Conservation (phyloP, 2,113 vertebrate species). For the Eudyptes chrysolophus region DNA sequence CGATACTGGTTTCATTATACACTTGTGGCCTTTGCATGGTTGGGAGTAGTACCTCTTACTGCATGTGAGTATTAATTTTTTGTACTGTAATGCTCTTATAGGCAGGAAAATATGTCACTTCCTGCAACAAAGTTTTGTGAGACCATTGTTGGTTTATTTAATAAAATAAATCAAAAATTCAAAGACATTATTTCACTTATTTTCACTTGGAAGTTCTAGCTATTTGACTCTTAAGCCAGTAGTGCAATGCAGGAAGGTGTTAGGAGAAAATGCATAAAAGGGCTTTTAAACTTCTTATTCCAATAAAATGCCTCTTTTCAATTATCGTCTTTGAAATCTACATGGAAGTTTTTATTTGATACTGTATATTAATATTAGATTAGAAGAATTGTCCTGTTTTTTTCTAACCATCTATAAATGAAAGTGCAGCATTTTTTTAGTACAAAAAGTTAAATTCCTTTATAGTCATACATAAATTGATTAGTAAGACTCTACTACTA, state of each 20-base stretch:
- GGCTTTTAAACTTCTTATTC: neutral
- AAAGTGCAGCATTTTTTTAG: neutral
- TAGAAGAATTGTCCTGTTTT: neutral
- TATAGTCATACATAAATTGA: neutral
- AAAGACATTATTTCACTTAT: neutral
- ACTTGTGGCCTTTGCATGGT: conserved; percentile 98
- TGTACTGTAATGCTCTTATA: neutral
- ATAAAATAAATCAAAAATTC: neutral
- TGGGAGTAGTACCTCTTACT: conserved; percentile 98
- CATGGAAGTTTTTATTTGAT: neutral
- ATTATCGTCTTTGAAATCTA: neutral
- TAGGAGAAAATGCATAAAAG: neutral
- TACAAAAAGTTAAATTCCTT: neutral
- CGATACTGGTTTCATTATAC: conserved; percentile 99
- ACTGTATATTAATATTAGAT: neutral
- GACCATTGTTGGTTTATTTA: neutral
- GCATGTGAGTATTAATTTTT: conserved; percentile 87
- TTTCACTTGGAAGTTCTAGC: neutral
- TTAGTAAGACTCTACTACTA: neutral
- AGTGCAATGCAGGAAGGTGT: neutral
- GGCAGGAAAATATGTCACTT: neutral
- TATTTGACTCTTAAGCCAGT: neutral
- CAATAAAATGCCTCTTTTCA: neutral
- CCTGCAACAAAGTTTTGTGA: neutral
- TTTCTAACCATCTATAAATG: neutral